Conservation (phyloP, 2,113 vertebrate genomes). For the Spermophilus dauricus region DNA sequence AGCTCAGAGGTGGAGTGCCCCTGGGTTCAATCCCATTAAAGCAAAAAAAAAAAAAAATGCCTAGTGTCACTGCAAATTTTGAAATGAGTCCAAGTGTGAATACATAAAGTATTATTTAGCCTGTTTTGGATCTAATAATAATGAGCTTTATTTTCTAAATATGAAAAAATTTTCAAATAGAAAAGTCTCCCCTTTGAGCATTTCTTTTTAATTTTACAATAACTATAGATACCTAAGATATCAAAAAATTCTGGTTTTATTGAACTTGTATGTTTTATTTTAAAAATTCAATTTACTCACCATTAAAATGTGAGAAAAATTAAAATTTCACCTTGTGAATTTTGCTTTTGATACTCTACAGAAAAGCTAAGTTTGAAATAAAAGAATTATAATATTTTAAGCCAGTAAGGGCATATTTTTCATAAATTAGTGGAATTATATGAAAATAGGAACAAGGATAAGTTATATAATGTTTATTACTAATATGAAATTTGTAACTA, state of each 20-base stretch:
- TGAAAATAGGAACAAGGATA: constrained; percentile 48
- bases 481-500: constrained; percentile 57
- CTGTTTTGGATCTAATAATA: constrained; percentile 49
- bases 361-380: constrained; percentile 58
- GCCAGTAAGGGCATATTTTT: background rate
- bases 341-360: constrained; percentile 16
- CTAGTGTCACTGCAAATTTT: constrained; percentile 23
- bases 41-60: no score
- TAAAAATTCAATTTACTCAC: background rate
- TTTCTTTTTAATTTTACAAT: constrained; percentile 37
- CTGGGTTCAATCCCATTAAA: no score
- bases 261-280: constrained; percentile 41
- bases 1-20: no score
- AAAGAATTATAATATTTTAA: constrained; percentile 51
- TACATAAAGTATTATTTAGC: constrained; percentile 12
- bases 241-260: constrained; percentile 39
- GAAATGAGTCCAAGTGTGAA: constrained; percentile 38
- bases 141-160: constrained; percentile 61
- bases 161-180: constrained; percentile 41
- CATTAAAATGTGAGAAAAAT: constrained; percentile 60
- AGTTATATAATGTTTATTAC: background rate
- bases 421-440: constrained; percentile 29
- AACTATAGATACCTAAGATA: background rate
- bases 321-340: constrained; percentile 25
- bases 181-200: constrained; percentile 20